Percentiles rank a stretch among this genome's conserved stretches.
These are phyloP conservation scores for Aratinga solstitialis DNA, from an alignment of 2,797 vertebrate species.

Conservation along the genomic window DNA sequence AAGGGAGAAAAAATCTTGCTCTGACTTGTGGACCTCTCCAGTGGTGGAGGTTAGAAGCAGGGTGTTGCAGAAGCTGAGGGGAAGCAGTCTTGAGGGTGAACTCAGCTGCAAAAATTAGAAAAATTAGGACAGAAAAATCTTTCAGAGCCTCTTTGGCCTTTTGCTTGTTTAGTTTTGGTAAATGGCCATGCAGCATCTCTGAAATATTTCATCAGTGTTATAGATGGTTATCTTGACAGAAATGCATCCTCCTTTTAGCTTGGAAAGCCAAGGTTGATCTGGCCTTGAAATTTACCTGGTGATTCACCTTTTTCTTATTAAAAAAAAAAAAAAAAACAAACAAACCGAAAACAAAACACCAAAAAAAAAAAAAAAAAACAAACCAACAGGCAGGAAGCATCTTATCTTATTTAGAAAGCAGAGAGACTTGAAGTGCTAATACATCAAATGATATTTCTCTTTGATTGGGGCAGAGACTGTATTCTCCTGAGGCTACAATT, in stretches of 20 bases:
- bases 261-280: background rate
- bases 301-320: background rate
- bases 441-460: background rate
- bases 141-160: background rate
- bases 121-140: background rate
- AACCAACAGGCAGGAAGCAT: background rate
- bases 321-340: background rate
- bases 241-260: background rate
- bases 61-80: background rate
- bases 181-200: background rate
- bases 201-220: background rate
- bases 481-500: conserved; percentile 6
- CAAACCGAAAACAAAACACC: background rate
- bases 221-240: background rate
- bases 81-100: background rate
- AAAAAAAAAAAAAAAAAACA: background rate
- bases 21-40: background rate
- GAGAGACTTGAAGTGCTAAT: background rate
- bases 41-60: background rate
- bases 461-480: background rate
- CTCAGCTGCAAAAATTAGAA: background rate
- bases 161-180: background rate
- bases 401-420: background rate
- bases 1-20: background rate
- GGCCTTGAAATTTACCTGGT: background rate